These are phyloP conservation scores for Drosophila nikananu DNA, from an alignment of 1,140 invertebrate genomes.

Conservation along the genomic window DNA sequence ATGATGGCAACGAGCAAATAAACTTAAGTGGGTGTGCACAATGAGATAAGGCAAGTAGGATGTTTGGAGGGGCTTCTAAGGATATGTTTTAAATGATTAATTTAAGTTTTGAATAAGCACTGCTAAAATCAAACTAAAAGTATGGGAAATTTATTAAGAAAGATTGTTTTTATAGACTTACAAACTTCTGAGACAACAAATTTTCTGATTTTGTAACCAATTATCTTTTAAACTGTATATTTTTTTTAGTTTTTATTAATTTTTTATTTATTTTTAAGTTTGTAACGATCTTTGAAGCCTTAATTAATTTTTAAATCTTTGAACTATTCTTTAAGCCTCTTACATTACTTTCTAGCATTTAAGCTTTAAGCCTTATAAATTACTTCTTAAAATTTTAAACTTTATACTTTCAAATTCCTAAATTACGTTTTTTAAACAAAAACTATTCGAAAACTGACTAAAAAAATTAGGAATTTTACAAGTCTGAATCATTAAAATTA, in stretches of 20 bases:
- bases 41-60: not conserved
- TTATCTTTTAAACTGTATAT: not conserved
- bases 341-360: no score
- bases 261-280: not conserved
- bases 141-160: not conserved
- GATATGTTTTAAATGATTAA: not conserved
- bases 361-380: no score
- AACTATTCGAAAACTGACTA: rapidly evolving
- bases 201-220: not conserved
- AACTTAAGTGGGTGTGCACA: slow-evolving; percentile 19
- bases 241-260: no score
- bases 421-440: not conserved
- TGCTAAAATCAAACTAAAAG: no score
- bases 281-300: not conserved
- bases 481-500: not conserved
- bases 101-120: not conserved
- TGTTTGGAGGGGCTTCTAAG: not conserved
- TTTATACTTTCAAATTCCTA: not conserved
- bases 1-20: slow-evolving; percentile 20
- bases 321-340: no score
- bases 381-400: no score
- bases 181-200: not conserved
- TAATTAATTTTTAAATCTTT: not conserved
- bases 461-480: rapidly evolving
- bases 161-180: not conserved